Evolutionary conservation across 2,888 invertebrate genomes (phyloP).

Genomic region (Eulithis testata): DNA sequence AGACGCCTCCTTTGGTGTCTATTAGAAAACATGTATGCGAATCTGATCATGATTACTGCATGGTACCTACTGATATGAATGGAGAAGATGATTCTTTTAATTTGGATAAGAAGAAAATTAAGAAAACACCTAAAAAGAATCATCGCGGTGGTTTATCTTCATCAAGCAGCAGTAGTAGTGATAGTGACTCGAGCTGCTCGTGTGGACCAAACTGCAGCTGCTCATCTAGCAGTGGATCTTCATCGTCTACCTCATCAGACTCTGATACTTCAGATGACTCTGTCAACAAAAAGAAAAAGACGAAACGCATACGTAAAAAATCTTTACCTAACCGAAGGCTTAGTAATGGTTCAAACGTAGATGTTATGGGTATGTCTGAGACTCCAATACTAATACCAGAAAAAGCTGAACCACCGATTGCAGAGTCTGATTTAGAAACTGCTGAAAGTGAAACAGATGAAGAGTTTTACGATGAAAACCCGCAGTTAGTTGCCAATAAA

Average conservation of each 20-base stretch:
- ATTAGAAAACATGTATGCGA: constrained; percentile 84
- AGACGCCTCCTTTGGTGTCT: constrained; percentile 75
- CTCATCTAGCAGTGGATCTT: constrained; percentile 88
- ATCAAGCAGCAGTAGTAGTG: constrained; percentile 91
- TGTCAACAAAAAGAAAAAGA: constrained; percentile 74
- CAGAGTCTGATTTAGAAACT: constrained; percentile 94
- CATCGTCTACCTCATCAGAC: constrained; percentile 85
- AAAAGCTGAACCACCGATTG: constrained; percentile 86
- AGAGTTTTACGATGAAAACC: constrained; percentile 94
- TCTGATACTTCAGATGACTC: constrained; percentile 77
- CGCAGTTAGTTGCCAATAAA: constrained; percentile 89
- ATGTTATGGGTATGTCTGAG: constrained; percentile 81
- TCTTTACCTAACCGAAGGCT: constrained; percentile 66
- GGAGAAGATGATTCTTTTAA: constrained; percentile 74
- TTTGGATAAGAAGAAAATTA: constrained; percentile 77
- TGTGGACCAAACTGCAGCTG: constrained; percentile 94
- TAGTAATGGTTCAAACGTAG: constrained; percentile 81
- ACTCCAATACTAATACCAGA: constrained; percentile 75
- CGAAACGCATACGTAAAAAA: constrained; percentile 66
- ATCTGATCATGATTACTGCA: constrained; percentile 92
- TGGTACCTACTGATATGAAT: constrained; percentile 77
- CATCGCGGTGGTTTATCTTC: constrained; percentile 84
- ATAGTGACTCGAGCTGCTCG: constrained; percentile 90
- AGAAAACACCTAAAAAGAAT: constrained; percentile 78
- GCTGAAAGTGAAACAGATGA: constrained; percentile 94